A percentile compares a stretch with the other conserved stretches of the same genome.
Conservation (phyloP, 2,797 vertebrate species). For the Xenentodon cancila region DNA sequence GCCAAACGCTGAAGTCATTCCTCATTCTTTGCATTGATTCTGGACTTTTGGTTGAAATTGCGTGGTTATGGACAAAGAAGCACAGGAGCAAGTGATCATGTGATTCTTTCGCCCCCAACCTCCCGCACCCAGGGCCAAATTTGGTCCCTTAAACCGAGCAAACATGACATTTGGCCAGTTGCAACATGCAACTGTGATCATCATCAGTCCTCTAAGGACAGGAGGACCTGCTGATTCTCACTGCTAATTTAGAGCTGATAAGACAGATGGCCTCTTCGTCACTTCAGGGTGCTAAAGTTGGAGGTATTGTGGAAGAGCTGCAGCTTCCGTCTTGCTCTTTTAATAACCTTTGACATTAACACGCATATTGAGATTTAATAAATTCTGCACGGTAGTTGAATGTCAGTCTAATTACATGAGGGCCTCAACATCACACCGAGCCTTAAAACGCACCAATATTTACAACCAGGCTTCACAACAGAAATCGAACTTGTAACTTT, state of each 20-base stretch:
- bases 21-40: no score
- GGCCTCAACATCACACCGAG: conserved; percentile 31
- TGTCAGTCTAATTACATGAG: conserved; percentile 66
- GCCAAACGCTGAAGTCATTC: no score
- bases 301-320: conserved; percentile 41
- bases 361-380: conserved; percentile 50
- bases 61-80: no score
- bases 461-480: no score
- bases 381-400: conserved; percentile 41
- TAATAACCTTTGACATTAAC: conserved; percentile 71
- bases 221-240: conserved; percentile 65
- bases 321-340: conserved; percentile 57
- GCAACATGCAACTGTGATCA: conserved; percentile 65
- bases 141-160: conserved; percentile 23
- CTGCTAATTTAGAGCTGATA: conserved; percentile 66
- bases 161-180: conserved; percentile 70
- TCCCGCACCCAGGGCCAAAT: background rate
- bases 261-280: conserved; percentile 60
- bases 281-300: conserved; percentile 69
- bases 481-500: no score
- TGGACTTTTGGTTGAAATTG: no score
- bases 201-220: conserved; percentile 57
- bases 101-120: conserved; percentile 6
- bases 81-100: conserved; percentile 8
- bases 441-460: background rate